Base-by-base conservation (phyloP, 2,797 vertebrate species). In the Buceros bicornis region DNA sequence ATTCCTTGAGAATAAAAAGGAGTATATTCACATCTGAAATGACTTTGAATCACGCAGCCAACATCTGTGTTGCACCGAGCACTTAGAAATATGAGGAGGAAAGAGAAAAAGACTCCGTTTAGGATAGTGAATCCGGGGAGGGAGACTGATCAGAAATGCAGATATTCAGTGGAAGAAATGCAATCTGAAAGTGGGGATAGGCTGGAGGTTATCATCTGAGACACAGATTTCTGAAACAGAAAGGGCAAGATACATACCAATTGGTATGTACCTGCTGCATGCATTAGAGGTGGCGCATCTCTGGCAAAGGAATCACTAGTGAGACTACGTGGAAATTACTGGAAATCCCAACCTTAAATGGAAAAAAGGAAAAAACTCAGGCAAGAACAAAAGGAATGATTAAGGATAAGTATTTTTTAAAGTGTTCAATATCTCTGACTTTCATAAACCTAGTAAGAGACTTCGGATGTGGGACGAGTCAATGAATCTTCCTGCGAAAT, bases 121-220 rank as follows among this genome's bases (percentile, higher is more conserved):
- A 76, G 78, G 62, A 61, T 3, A 89, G 71, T 16, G 37, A 80
- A 50, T 50, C 58, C 89, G 72, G 77, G n/a, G n/a, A 89, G 43
- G 35, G 11, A 71, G 13, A 88, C n/a, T 72, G 76, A 96, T 95
- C 74, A 82, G 94, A 95, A 95, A 72, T 58, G 57, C 91, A 96
- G 91, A 80, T 80, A 94, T 24, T 82, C 43, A 4, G 29, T 65
- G 77, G 43, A 62, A 88, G 62, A 70, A 85, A 91, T 16, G 60
- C 22, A 50, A 17, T 33, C 20, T 64, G 57, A 87, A 94, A 87
- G 45, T 0, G 0, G 16, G 26, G 50, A 40, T 8, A 15, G 60
- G 25, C 21, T 45, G 33, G 51, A 71, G 25, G 31, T 76, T 74
- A 54, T 79, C 47, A 58, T 61, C 91, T 40, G 78, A 85, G 62